phyloP scores from a whole-genome alignment of 2,113 vertebrate species.

The Apteryx mantelli region DNA sequence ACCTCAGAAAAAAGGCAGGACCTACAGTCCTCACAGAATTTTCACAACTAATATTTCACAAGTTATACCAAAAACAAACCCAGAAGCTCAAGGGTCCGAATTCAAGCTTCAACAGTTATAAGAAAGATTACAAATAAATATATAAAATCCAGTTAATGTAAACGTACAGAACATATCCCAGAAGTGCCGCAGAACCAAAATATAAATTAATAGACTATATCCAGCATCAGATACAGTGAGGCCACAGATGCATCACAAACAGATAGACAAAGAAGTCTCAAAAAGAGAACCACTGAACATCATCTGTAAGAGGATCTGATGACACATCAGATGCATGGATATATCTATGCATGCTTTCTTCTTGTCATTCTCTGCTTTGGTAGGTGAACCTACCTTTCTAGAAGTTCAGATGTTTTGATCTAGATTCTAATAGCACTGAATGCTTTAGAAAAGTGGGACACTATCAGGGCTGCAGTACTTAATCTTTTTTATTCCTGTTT shows the following conservation, averaged over 20 bases:
- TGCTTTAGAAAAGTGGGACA: not conserved
- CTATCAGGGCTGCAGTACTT: not conserved
- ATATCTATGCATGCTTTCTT: not conserved
- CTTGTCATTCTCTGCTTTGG: rapidly evolving
- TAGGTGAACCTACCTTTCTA: not conserved
- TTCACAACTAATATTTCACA: not conserved
- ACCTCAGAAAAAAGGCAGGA: not conserved
- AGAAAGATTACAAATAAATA: not conserved
- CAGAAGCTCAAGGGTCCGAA: not conserved
- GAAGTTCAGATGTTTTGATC: not conserved
- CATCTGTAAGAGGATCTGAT: not conserved
- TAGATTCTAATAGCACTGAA: not conserved
- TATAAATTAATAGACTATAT: not conserved
- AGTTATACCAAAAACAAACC: not conserved
- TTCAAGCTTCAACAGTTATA: not conserved
- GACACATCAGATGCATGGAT: not conserved
- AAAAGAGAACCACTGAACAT: not conserved
- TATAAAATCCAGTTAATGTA: not conserved
- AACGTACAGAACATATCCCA: not conserved
- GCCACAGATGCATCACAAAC: not conserved
- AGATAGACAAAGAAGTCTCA: not conserved
- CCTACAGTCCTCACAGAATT: not conserved
- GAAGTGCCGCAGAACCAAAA: not conserved
- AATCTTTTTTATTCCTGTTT: not conserved
- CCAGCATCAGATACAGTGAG: not conserved